Conservation (phyloP, 2,797 vertebrate genomes). For the Staurois parvus region DNA sequence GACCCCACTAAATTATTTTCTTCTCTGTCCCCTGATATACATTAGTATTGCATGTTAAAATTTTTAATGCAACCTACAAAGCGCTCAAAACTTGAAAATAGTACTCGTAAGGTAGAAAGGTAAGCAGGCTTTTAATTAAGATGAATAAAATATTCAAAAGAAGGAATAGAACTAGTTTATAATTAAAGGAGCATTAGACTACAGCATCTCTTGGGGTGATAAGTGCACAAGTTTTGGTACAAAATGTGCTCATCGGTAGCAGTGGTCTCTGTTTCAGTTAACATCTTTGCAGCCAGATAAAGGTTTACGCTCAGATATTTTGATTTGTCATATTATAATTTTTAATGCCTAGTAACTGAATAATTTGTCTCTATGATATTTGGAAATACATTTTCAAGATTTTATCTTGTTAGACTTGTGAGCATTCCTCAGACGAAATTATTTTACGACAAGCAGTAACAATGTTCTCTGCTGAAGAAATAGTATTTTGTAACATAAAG, state of each 20-base stretch:
- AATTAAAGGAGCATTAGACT: slow-evolving; percentile 5
- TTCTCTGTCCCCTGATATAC: not conserved
- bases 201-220: not conserved
- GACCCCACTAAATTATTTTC: not conserved
- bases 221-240: not conserved
- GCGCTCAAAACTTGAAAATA: not conserved
- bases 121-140: slow-evolving; percentile 5
- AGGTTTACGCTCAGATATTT: not conserved
- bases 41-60: slow-evolving; percentile 4
- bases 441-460: no score
- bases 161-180: slow-evolving; percentile 10
- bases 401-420: no score
- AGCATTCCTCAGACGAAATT: no score
- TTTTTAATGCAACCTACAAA: slow-evolving; percentile 1
- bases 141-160: slow-evolving; percentile 20
- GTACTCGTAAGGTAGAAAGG: not conserved
- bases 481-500: no score
- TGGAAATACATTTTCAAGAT: no score
- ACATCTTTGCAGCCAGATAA: not conserved
- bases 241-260: not conserved
- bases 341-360: no score
- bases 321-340: not conserved
- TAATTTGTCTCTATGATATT: no score
- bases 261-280: not conserved
- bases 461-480: no score